These are phyloP conservation scores for Brienomyrus brachyistius DNA, from an alignment of 2,113 vertebrate species.

Conservation along the genomic window DNA sequence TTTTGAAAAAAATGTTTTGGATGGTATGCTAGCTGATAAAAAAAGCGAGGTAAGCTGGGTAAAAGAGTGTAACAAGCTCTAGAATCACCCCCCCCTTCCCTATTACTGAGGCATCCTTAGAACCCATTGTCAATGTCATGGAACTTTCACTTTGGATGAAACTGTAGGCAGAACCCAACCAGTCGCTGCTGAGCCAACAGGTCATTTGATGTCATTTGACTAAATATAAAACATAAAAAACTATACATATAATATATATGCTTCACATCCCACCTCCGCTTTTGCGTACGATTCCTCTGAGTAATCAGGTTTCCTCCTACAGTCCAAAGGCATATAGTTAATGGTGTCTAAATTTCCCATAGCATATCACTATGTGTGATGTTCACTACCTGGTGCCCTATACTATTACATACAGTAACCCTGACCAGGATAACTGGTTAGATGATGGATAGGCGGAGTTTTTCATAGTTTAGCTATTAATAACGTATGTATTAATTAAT, in stretches of 20 bases:
- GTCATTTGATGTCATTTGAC: background rate
- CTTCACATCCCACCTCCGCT: background rate
- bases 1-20: background rate
- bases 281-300: background rate
- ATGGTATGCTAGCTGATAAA: background rate
- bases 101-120: background rate
- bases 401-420: background rate
- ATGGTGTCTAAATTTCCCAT: background rate
- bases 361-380: background rate
- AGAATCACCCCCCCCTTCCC: background rate
- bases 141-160: background rate
- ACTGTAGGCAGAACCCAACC: background rate
- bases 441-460: background rate
- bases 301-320: background rate
- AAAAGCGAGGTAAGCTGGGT: background rate
- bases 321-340: background rate
- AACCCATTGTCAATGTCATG: background rate
- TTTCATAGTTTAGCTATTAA: background rate
- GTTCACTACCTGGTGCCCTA: background rate
- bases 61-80: background rate
- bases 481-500: background rate
- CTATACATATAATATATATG: background rate
- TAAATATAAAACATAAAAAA: background rate
- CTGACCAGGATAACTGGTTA: background rate
- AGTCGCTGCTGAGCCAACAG: background rate